phyloP scores from a whole-genome alignment of 2,888 invertebrate genomes.

The Stramonita haemastoma region DNA sequence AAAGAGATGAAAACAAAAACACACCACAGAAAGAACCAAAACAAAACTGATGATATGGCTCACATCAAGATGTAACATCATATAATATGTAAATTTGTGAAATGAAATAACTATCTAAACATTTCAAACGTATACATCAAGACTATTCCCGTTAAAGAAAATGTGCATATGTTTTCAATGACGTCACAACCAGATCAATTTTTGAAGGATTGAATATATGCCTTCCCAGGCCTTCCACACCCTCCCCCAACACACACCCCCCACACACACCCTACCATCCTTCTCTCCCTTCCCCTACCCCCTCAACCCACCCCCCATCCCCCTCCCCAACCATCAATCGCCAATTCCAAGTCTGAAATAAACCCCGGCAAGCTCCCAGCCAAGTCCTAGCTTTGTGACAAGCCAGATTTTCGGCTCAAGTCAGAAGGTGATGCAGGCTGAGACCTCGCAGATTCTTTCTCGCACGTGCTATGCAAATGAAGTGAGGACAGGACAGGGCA shows the following conservation, averaged over 20 bases:
- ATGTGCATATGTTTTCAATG: too few species aligned
- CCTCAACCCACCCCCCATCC: too few species aligned
- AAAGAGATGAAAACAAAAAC: background rate
- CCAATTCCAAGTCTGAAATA: background rate
- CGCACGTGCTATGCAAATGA: background rate
- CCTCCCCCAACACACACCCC: too few species aligned
- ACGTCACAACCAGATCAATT: too few species aligned
- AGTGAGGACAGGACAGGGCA: background rate
- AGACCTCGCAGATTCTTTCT: background rate
- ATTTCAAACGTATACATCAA: too few species aligned
- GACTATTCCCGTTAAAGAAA: too few species aligned
- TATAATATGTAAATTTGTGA: too few species aligned
- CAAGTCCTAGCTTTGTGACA: background rate
- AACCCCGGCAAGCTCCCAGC: background rate
- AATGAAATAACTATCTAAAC: too few species aligned
- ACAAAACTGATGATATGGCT: background rate
- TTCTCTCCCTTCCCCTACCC: too few species aligned
- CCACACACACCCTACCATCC: too few species aligned
- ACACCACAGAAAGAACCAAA: background rate
- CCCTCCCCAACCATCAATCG: background rate
- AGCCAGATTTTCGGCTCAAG: background rate
- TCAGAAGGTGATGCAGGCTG: background rate
- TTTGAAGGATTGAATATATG: too few species aligned
- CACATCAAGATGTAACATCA: background rate
- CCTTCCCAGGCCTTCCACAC: too few species aligned